Evolutionary conservation across 2,113 vertebrate species (phyloP), one percentile per base, ranked within the genome.

Genomic region (Megalops atlanticus): DNA sequence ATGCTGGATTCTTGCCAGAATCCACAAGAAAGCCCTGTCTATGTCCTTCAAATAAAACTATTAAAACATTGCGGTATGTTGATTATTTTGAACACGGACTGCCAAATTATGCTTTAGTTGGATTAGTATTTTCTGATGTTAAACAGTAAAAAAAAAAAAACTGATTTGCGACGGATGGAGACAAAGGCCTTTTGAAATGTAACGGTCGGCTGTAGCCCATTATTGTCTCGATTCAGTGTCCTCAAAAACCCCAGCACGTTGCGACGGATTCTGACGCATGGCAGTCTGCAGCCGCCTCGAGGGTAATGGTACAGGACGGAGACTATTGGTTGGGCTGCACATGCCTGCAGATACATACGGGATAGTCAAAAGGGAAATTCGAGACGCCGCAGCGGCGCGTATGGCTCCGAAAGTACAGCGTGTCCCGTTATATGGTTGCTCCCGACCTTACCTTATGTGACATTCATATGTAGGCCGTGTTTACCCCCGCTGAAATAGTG

Each of bases 221-320:
- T 31, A n/a, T 64, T 64, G 58, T 64, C 58, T 64, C 24, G 2
- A 24, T 31, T 24, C 11, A 45, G 58, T 64, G 58, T 64, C 58
- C 58, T 64, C 58, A 64, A 24, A 64, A 64, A 64, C 58, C 58
- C 58, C 11, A 7, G 58, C 58, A 64, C 58, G n/a, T 64, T 64
- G 58, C 58, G 58, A 64, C n/a, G 58, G 24, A 64, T 64, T 64
- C 58, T 64, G 58, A 64, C 58, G 58, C 58, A 64, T 64, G 58
- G 24, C 58, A 31, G 58, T 24, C 58, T 27, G 0, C n/a, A 2
- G 18, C 8, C 58, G 6, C 58, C n/a, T n/a, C 24, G 58, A 3
- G n/a, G 24, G 58, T 64, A n/a, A n/a, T 24, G 58, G 8, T 24
- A 24, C 6, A 31, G 4, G 31, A 10, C 5, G 49, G n/a, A 24